Evolutionary conservation across 2,888 invertebrate genomes (phyloP), one percentile per base, ranked within the genome.

Genomic region (Temnothorax ravouxi): DNA sequence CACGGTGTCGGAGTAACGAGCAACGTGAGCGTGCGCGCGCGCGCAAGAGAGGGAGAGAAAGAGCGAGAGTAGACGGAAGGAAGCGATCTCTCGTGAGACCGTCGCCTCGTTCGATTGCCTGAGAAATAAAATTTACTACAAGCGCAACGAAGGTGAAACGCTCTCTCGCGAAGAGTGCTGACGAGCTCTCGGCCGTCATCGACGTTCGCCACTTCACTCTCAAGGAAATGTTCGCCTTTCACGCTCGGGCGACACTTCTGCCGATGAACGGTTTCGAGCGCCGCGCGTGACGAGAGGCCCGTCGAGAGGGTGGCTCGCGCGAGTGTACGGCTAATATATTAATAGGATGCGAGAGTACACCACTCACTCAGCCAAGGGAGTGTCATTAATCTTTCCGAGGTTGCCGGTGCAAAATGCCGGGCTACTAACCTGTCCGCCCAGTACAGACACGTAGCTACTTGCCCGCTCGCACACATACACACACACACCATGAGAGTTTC

Each of bases 371-470:
- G 84, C 11, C 59, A 83, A 47, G 91, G 81, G 86, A 91, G 92
- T 88, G 91, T 92, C 91, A 91, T 92, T 91, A 92, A 92, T 92
- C 91, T 91, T 91, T 87, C 83, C 84, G 75, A 83, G 85, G 84
- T 86, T 88, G 86, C 85, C 86, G 54, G 84, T 76, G 87, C 84
- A 84, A 88, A 90, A 85, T 85, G 85, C 83, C 84, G 69, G n/a
- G 59, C 69, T 85, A 67, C 79, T 34, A 74, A 62, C 79, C 79
- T 66, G 64, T 79, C 82, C 83, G 64, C 61, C 56, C 56, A 62
- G 75, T 69, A 79, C 34, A 44, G 62, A 67, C 84, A 79, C 84
- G 85, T 79, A 72, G 71, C 77, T 47, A 59, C 79, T 79, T 59
- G 69, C 59, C 66, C 44, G 54, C 41, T 44, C 47, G 29, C 29